phyloP scores from a whole-genome alignment of 1,140 invertebrate species.

The Mylabris phalerata region DNA sequence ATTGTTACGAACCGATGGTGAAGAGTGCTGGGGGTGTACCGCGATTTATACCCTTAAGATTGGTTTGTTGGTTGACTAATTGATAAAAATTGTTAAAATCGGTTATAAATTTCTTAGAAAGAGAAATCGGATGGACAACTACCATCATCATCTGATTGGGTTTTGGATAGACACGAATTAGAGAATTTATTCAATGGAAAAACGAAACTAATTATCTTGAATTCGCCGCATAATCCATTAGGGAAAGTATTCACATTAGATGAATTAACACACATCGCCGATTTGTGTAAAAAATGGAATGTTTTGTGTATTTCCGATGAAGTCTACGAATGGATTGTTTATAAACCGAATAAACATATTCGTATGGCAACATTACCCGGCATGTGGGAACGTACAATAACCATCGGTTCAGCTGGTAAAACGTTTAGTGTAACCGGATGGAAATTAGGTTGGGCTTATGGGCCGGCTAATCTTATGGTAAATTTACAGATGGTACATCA shows the following conservation, averaged over 20 bases:
- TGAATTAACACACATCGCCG: slow-evolving; percentile 73
- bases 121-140: too few relatives aligned
- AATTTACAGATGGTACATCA: too few relatives aligned
- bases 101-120: too few relatives aligned
- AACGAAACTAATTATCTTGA: slow-evolving; percentile 93
- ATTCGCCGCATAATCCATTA: slow-evolving; percentile 93
- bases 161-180: too few relatives aligned
- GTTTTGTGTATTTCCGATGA: slow-evolving; percentile 90
- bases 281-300: slow-evolving; percentile 89
- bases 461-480: too few relatives aligned
- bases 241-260: slow-evolving; percentile 79
- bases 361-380: slow-evolving; percentile 77
- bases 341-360: slow-evolving; percentile 71
- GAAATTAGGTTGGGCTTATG: too few relatives aligned
- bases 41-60: slow-evolving; percentile 80
- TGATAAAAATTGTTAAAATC: too few relatives aligned
- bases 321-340: slow-evolving; percentile 98
- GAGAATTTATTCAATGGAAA: slow-evolving; percentile 75
- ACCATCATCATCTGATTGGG: too few relatives aligned
- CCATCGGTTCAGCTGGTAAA: slow-evolving; percentile 95
- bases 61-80: slow-evolving; percentile 28
- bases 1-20: slow-evolving; percentile 96
- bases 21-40: slow-evolving; percentile 78
- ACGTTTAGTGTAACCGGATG: too few relatives aligned
- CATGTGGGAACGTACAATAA: slow-evolving; percentile 98